A percentile compares a stretch with the other conserved stretches of the same genome.
Evolutionary conservation across 1,140 invertebrate species (phyloP).

Genomic region (Tachypleus tridentatus): DNA sequence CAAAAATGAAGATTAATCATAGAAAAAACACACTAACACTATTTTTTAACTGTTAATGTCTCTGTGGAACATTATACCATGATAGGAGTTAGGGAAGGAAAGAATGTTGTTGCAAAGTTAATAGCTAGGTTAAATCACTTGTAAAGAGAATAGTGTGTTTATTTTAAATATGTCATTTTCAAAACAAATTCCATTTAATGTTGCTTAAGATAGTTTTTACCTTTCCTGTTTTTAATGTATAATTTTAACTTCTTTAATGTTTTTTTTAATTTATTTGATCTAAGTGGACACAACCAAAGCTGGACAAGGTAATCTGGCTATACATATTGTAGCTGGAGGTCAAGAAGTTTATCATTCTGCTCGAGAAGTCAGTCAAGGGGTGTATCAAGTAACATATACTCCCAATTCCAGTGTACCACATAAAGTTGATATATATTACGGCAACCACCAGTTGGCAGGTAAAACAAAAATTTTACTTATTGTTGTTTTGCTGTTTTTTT

Average conservation of each 20-base stretch:
- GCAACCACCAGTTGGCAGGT: slow-evolving; percentile 43
- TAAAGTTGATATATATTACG: slow-evolving; percentile 62
- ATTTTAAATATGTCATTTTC: not conserved
- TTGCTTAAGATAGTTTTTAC: not conserved
- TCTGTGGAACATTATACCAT: too few species aligned
- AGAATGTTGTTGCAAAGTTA: too few species aligned
- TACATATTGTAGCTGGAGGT: slow-evolving; percentile 61
- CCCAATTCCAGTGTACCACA: slow-evolving; percentile 68
- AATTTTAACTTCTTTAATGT: slow-evolving; percentile 8
- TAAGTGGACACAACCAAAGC: slow-evolving; percentile 53
- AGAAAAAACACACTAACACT: too few species aligned
- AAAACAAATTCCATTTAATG: not conserved
- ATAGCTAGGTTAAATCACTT: not conserved
- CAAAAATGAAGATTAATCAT: too few species aligned
- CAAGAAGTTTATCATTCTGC: slow-evolving; percentile 57
- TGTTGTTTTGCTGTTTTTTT: too few species aligned
- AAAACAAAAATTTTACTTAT: slow-evolving; percentile 17
- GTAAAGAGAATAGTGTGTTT: not conserved
- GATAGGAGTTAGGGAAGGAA: too few species aligned
- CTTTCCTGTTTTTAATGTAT: slow-evolving; percentile 3
- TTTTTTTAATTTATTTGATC: slow-evolving; percentile 25
- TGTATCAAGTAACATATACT: slow-evolving; percentile 63
- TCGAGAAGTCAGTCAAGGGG: slow-evolving; percentile 41
- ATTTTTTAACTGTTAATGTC: too few species aligned
- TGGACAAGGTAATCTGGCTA: slow-evolving; percentile 67